These are phyloP conservation scores for Aricia artaxerxes DNA, from an alignment of 2,888 invertebrate genomes.

Conservation along the genomic window DNA sequence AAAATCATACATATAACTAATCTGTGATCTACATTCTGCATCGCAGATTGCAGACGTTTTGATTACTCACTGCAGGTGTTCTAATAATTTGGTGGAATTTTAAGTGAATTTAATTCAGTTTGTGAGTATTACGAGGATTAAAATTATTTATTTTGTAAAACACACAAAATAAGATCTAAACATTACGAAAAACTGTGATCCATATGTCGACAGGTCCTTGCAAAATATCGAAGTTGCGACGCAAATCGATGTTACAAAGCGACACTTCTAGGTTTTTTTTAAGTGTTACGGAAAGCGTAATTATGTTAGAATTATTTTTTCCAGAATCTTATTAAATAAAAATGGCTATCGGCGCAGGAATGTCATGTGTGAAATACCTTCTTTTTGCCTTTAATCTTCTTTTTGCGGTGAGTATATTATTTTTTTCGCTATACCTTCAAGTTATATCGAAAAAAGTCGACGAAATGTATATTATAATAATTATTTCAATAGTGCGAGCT, in stretches of 20 bases:
- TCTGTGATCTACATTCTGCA: no score
- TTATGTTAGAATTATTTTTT: conserved; percentile 52
- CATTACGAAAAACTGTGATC: not conserved
- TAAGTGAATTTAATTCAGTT: not conserved
- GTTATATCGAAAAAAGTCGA: not conserved
- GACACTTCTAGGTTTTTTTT: not conserved
- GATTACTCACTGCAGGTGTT: no score
- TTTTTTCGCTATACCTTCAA: not conserved
- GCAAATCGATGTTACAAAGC: conserved; percentile 58
- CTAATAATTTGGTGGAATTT: no score
- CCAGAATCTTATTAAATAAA: conserved; percentile 53
- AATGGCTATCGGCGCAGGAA: conserved; percentile 89
- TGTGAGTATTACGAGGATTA: not conserved
- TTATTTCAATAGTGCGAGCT: not conserved
- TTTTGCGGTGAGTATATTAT: conserved; percentile 87
- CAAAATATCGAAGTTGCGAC: conserved; percentile 45
- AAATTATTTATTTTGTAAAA: not conserved
- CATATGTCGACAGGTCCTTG: conserved; percentile 24
- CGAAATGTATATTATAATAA: not conserved
- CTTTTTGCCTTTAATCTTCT: conserved; percentile 93
- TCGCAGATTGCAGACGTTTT: no score
- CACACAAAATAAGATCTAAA: not conserved
- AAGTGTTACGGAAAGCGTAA: not conserved
- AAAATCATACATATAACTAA: no score
- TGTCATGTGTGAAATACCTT: conserved; percentile 93